These are phyloP conservation scores for Drosophila tanythrix DNA, from an alignment of 2,888 invertebrate genomes.

Conservation along the genomic window DNA sequence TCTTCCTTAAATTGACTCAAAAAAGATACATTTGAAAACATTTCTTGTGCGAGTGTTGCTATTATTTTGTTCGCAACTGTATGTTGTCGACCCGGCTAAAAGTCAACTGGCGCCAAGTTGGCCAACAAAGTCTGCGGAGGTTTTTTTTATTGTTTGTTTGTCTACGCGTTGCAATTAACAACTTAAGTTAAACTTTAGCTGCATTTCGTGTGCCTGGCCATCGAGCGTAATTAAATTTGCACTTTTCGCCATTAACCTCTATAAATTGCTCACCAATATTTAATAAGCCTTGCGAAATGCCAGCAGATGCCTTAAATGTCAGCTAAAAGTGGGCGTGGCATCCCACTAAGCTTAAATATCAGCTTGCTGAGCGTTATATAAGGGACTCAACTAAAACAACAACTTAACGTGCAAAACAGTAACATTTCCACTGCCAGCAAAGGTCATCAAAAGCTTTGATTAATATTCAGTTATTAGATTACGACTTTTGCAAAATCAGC, in stretches of 20 bases:
- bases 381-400: slow-evolving; percentile 3
- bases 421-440: neutral
- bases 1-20: neutral
- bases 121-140: slow-evolving; percentile 52
- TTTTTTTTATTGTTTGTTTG: slow-evolving; percentile 51
- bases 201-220: slow-evolving; percentile 43
- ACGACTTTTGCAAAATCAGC: neutral
- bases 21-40: neutral
- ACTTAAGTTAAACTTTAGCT: slow-evolving; percentile 16
- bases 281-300: slow-evolving; percentile 53
- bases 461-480: neutral
- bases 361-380: slow-evolving; percentile 3
- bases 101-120: slow-evolving; percentile 33
- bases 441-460: neutral
- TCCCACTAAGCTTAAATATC: neutral
- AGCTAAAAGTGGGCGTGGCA: slow-evolving; percentile 32
- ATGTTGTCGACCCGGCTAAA: slow-evolving; percentile 8
- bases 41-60: neutral
- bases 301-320: slow-evolving; percentile 60
- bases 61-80: neutral
- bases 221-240: slow-evolving; percentile 69
- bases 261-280: slow-evolving; percentile 38
- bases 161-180: slow-evolving; percentile 49
- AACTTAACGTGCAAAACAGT: neutral
- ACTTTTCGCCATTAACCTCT: slow-evolving; percentile 56